Conservation (phyloP, 37 sponge, comb jelly and placozoan species). For the Oopsacas minuta region DNA sequence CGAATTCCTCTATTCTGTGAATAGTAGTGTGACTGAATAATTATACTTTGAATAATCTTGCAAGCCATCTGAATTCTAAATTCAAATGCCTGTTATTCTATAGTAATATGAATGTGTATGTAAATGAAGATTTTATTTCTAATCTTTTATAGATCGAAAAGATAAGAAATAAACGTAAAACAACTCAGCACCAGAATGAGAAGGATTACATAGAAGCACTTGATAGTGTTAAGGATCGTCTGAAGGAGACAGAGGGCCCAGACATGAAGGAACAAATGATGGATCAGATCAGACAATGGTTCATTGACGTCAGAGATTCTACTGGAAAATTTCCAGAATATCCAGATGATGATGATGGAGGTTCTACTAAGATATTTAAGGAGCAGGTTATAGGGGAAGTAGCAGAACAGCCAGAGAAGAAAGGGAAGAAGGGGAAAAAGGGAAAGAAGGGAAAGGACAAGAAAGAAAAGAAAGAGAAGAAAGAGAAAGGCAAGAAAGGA, state of each 20-base stretch:
- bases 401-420: constrained; percentile 34
- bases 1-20: too few species aligned
- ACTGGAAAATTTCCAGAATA: constrained; percentile 98
- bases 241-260: constrained; percentile 81
- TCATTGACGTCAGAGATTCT: constrained; percentile 97
- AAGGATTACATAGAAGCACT: constrained; percentile 84
- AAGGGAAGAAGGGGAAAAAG: constrained; percentile 65
- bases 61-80: too few species aligned
- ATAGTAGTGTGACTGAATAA: too few species aligned
- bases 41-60: too few species aligned
- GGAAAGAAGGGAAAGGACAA: constrained; percentile 49
- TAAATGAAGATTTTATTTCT: background rate
- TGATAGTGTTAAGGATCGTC: constrained; percentile 70
- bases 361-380: constrained; percentile 83
- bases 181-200: constrained; percentile 75
- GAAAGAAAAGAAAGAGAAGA: constrained; percentile 51
- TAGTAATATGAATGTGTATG: too few species aligned
- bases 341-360: constrained; percentile 84
- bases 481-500: constrained; percentile 55
- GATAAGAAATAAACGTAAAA: constrained; percentile 40
- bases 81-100: too few species aligned
- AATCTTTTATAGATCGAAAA: background rate
- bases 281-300: constrained; percentile 98
- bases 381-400: constrained; percentile 55
- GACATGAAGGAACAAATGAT: constrained; percentile 97